Percentiles rank a stretch among this genome's conserved stretches.
These are phyloP conservation scores for Dorcus hopei DNA, from an alignment of 2,888 invertebrate species.

Conservation along the genomic window DNA sequence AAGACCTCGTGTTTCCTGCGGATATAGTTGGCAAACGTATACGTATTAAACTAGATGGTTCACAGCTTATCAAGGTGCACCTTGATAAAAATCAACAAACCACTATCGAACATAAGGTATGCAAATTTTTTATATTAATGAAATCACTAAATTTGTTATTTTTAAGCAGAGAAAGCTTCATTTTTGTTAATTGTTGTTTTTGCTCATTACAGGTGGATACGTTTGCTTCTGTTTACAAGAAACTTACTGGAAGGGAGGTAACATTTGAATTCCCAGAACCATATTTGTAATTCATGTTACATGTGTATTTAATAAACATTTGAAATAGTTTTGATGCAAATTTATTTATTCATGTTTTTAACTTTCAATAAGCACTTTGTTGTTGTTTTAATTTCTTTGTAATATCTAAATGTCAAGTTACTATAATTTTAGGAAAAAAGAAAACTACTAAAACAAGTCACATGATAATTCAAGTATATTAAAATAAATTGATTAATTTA, in stretches of 20 bases:
- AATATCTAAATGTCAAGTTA: too few relatives aligned
- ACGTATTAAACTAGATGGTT: conserved; percentile 92
- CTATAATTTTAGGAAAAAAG: too few relatives aligned
- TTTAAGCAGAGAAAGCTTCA: too few relatives aligned
- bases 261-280: conserved; percentile 99
- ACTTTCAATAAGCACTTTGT: too few relatives aligned
- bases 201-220: conserved; percentile 81
- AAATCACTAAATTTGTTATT: too few relatives aligned
- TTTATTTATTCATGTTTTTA: too few relatives aligned
- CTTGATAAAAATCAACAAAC: conserved; percentile 98
- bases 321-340: background rate
- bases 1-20: conserved; percentile 97
- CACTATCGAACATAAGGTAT: conserved; percentile 98
- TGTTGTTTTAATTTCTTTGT: too few relatives aligned
- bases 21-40: conserved; percentile 99
- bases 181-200: too few relatives aligned
- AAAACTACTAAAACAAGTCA: too few relatives aligned
- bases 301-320: conserved; percentile 43
- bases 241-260: conserved; percentile 97
- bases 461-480: too few relatives aligned
- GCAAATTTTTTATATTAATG: conserved; percentile 13
- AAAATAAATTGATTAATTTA: too few relatives aligned
- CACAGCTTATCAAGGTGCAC: conserved; percentile 95
- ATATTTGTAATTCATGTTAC: conserved; percentile 68
- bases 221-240: conserved; percentile 98